Percentiles rank a stretch among this genome's conserved stretches.
phyloP scores from a whole-genome alignment of 2,888 invertebrate genomes.

The Drosophila mercatorum region DNA sequence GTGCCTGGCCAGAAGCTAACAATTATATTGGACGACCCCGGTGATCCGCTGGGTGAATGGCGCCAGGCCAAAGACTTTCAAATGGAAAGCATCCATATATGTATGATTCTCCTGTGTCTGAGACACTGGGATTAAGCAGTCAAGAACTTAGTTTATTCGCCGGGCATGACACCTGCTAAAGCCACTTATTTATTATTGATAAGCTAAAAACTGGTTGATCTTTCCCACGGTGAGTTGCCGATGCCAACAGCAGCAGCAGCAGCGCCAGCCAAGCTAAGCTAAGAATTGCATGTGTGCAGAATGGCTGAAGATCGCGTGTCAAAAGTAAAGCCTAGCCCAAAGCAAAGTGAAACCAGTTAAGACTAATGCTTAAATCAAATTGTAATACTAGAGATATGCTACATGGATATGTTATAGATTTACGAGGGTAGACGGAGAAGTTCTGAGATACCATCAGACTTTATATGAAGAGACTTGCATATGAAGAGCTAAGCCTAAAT shows the following conservation, averaged over 20 bases:
- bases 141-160: slow-evolving; percentile 82
- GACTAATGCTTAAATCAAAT: not conserved
- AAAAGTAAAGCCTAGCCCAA: slow-evolving; percentile 80
- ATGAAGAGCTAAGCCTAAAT: not conserved
- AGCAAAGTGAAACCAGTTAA: slow-evolving; percentile 1
- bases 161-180: slow-evolving; percentile 84
- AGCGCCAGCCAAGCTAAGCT: slow-evolving; percentile 85
- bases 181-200: slow-evolving; percentile 80
- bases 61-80: slow-evolving; percentile 20
- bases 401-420: not conserved
- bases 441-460: not conserved
- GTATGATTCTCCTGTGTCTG: slow-evolving; percentile 47
- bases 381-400: not conserved
- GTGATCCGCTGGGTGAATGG: slow-evolving; percentile 63
- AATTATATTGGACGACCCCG: slow-evolving; percentile 79
- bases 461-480: too few species aligned
- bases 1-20: slow-evolving; percentile 75
- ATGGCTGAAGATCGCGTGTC: slow-evolving; percentile 86
- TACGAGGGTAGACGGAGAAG: not conserved
- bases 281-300: slow-evolving; percentile 89
- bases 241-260: slow-evolving; percentile 86
- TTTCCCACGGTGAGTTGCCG: slow-evolving; percentile 90
- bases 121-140: slow-evolving; percentile 84
- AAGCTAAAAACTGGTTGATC: slow-evolving; percentile 88
- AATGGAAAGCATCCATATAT: slow-evolving; percentile 9